Percentiles rank a stretch among this genome's conserved stretches.
phyloP scores from a whole-genome alignment of 1,140 invertebrate genomes.

The Drosophila littoralis region DNA sequence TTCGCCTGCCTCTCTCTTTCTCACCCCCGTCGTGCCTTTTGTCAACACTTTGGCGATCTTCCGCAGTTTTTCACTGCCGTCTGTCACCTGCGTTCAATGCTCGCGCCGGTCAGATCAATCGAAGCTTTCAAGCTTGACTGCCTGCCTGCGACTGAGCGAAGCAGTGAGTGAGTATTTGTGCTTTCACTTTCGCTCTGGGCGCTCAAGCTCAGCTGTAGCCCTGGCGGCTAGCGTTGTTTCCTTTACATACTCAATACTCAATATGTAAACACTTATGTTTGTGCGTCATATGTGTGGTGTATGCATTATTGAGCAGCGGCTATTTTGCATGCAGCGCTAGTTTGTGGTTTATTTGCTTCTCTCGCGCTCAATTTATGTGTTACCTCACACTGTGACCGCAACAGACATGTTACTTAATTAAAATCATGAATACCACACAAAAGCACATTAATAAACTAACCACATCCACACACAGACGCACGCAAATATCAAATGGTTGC shows the following conservation, averaged over 20 bases:
- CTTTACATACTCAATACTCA: neutral
- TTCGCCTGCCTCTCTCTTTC: slow-evolving; percentile 25
- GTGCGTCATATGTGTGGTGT: neutral
- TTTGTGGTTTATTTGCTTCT: slow-evolving; percentile 47
- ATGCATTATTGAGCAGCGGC: slow-evolving; percentile 36
- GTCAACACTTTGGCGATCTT: slow-evolving; percentile 25
- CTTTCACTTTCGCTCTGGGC: slow-evolving; percentile 62
- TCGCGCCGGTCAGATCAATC: slow-evolving; percentile 69
- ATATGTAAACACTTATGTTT: neutral
- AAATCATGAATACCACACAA: slow-evolving; percentile 42
- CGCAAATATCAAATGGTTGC: slow-evolving; percentile 21
- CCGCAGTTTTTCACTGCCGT: slow-evolving; percentile 45
- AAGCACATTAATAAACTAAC: slow-evolving; percentile 10
- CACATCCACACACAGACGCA: slow-evolving; percentile 20
- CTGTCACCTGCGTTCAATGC: slow-evolving; percentile 65
- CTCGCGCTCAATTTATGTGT: slow-evolving; percentile 50
- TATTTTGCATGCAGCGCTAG: slow-evolving; percentile 66
- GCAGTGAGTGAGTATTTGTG: slow-evolving; percentile 35
- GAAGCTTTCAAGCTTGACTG: slow-evolving; percentile 56
- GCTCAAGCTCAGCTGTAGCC: slow-evolving; percentile 15
- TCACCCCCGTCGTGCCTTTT: slow-evolving; percentile 25
- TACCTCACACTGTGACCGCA: slow-evolving; percentile 71
- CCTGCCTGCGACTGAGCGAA: slow-evolving; percentile 28
- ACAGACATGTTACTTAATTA: slow-evolving; percentile 68
- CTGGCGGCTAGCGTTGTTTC: slow-evolving; percentile 29